A percentile compares a stretch with the other conserved stretches of the same genome.
Conservation (phyloP, 2,113 vertebrate species). For the Cyanocitta stelleri region DNA sequence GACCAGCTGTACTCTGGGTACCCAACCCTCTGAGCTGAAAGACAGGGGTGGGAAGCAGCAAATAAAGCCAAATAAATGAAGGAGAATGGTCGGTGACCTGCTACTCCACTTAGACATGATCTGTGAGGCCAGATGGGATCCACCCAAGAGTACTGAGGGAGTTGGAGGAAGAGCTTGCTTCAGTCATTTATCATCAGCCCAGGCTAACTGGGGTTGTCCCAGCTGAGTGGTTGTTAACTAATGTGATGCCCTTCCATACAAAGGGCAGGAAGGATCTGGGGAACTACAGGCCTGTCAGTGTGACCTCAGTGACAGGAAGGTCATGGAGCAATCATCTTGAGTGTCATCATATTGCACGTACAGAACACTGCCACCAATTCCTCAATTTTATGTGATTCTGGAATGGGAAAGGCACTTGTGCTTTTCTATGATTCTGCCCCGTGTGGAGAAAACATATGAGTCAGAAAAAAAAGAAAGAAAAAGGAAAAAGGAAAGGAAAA, state of each 20-base stretch:
- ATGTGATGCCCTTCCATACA: not conserved
- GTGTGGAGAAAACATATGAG: not conserved
- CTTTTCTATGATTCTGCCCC: not conserved
- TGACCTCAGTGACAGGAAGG: not conserved
- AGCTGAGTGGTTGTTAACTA: not conserved
- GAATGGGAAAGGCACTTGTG: not conserved
- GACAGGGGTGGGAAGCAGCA: not conserved
- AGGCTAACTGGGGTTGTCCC: not conserved
- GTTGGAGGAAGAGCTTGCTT: not conserved
- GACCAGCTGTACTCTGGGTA: not conserved
- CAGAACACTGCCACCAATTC: not conserved
- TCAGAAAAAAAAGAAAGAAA: not conserved
- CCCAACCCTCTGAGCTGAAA: not conserved
- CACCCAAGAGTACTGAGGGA: not conserved
- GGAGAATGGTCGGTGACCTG: not conserved
- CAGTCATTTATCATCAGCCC: not conserved
- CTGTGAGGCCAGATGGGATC: not conserved
- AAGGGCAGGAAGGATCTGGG: not conserved
- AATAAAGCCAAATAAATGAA: not conserved
- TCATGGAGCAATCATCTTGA: not conserved
- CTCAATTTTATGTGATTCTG: not conserved
- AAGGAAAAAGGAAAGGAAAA: too few species aligned
- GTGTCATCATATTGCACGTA: not conserved
- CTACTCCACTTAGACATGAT: not conserved
- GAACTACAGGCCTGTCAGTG: not conserved